Percentiles rank a stretch among this genome's conserved stretches.
These are phyloP conservation scores for Ochotona princeps DNA, from an alignment of 2,113 vertebrate species.

Conservation along the genomic window DNA sequence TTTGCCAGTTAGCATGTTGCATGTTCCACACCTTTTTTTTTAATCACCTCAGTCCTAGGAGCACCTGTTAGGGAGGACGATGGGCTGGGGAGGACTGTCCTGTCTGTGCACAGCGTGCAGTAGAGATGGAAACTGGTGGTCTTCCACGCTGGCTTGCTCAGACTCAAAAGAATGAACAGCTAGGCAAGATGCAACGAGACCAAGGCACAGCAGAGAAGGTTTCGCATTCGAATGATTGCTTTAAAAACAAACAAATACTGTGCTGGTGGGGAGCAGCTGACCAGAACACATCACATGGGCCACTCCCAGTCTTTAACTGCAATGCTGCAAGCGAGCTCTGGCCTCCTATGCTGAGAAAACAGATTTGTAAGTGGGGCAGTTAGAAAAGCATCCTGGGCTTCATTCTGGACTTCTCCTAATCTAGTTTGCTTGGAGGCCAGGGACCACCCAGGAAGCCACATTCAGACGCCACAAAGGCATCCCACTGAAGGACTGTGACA, in stretches of 20 bases:
- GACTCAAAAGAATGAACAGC: not conserved
- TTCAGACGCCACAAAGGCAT: not conserved
- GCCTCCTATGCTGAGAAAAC: not conserved
- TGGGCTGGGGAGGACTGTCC: too few species aligned
- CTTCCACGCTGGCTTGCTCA: not conserved
- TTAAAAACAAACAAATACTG: too few species aligned
- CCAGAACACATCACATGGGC: not conserved
- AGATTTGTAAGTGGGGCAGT: not conserved
- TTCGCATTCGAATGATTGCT: not conserved
- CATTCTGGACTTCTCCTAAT: not conserved
- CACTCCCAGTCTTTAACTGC: not conserved
- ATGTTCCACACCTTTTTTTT: not conserved
- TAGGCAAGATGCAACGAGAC: not conserved
- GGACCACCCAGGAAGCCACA: not conserved
- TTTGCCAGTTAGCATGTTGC: not conserved
- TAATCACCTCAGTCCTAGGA: not conserved
- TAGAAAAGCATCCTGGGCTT: not conserved
- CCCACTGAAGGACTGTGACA: not conserved
- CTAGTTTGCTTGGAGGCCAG: not conserved
- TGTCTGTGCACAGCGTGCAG: not conserved
- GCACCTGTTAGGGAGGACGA: not conserved
- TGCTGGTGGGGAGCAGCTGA: not conserved
- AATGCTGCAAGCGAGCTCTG: not conserved
- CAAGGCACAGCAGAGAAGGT: not conserved
- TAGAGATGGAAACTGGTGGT: not conserved